Evolutionary conservation across 2,113 vertebrate genomes (phyloP), one percentile per base, ranked within the genome.

Genomic region (Odocoileus hemionus): DNA sequence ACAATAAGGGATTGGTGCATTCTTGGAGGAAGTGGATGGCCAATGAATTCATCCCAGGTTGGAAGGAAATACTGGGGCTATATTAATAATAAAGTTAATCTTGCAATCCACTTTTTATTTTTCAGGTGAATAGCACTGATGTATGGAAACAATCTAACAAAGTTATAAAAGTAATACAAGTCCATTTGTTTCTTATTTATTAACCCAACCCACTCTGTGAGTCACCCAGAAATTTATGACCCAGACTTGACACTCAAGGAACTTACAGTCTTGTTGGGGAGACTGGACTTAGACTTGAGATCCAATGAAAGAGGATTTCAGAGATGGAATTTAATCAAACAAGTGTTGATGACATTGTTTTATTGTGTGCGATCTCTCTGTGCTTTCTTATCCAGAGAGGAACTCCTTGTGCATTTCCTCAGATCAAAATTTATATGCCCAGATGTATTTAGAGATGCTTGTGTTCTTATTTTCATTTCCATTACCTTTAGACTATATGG

Each of bases 41-140:
- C 17, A 28, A 23, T 45, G 23, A 82, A 83, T 78, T 83, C 45
- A 92, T 50, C 83, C 28, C 84, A 92, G 25, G 15, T 25, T 90
- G 43, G 70, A 87, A 60, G 78, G 90, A 95, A 91, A 74, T 47
- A 15, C 3, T 58, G 54, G 52, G 14, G 17, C n/a, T 93, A 43
- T 67, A 10, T 54, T 91, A 64, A 91, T 84, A 57, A 54, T 70
- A 13, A 89, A 54, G 21, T n/a, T 80, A 80, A 36, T 45, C 10
- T 82, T 93, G 76, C 17, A 57, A 80, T 55, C 45, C 19, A 30
- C 23, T 57, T 90, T 97, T 96, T 50, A 78, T 84, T 96, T 95
- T 83, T 58, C 39, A 43, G 85, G 64, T 86, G 70, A 94, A 64
- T 64, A 21, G 3, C 39, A 85, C 64, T 57, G 33, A 61, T 57